phyloP scores from a whole-genome alignment of 2,888 invertebrate species.

The Hirtodrosophila duncani region DNA sequence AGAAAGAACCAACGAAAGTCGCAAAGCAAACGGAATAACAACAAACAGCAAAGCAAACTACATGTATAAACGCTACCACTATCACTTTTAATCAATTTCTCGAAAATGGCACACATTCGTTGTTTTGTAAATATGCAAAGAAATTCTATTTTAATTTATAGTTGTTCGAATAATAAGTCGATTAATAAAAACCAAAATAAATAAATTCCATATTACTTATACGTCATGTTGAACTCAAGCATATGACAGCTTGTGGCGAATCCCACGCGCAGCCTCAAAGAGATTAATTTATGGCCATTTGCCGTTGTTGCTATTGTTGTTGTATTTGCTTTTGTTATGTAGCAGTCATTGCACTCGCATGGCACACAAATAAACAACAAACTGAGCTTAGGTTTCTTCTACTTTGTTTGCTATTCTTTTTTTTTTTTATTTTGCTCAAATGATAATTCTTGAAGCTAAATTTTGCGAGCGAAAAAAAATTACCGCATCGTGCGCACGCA shows the following conservation, averaged over 20 bases:
- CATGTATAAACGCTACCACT: no score
- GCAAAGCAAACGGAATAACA: slow-evolving; percentile 25
- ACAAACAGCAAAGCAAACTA: slow-evolving; percentile 15
- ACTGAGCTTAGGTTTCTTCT: slow-evolving; percentile 37
- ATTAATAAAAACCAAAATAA: no score
- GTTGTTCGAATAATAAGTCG: background rate
- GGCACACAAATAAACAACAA: slow-evolving; percentile 27
- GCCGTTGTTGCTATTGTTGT: slow-evolving; percentile 10
- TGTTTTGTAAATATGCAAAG: background rate
- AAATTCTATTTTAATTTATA: slow-evolving; percentile 2
- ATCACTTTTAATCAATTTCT: slow-evolving; percentile 51
- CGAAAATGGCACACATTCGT: slow-evolving; percentile 33
- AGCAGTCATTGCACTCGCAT: slow-evolving; percentile 62
- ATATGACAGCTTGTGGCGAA: background rate
- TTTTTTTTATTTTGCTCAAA: slow-evolving; percentile 25
- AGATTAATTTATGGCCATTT: slow-evolving; percentile 28
- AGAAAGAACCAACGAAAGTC: slow-evolving; percentile 43
- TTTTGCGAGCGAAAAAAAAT: slow-evolving; percentile 55
- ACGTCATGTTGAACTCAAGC: slow-evolving; percentile 21
- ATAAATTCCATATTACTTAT: slow-evolving; percentile 35
- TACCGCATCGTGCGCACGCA: slow-evolving; percentile 64
- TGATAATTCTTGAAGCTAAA: slow-evolving; percentile 58
- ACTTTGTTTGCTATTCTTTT: slow-evolving; percentile 9
- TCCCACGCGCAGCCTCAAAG: slow-evolving; percentile 31
- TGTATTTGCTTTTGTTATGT: slow-evolving; percentile 22